Base-by-base conservation (phyloP, 2,113 vertebrate species). In the Stigmatopora argus region DNA sequence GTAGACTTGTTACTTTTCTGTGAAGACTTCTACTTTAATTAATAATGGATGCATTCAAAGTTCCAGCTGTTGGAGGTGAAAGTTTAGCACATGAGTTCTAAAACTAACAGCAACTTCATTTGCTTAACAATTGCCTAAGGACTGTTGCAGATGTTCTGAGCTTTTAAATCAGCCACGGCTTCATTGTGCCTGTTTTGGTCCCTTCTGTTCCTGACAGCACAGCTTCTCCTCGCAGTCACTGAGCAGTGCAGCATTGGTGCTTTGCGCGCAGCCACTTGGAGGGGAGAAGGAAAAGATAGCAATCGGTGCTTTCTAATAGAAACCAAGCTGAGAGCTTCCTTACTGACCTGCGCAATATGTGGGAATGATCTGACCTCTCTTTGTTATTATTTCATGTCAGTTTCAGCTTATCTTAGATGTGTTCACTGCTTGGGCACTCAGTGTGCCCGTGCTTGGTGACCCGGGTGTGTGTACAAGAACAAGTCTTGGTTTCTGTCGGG, bases 91-190 rank as follows among this genome's bases (percentile, higher is more conserved):
- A 6, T 6, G 41, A 45, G 59, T 13, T 38, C 38, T 45, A 45
- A 61, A 35, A 61, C 41, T 61, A 41, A 44, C n/a, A 15, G 15
- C 52, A 57, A 59, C 68, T 13, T 63, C 64, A 56, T 48, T 66
- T 78, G 7, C 64, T 68, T 70, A 61, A 61, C 59, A 61, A 61
- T 45, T 38, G 59, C 82, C 83, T 53, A 74, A 77, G 82, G 71
- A 75, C 74, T 23, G 38, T 66, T 77, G 66, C 85, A 86, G 86
- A 88, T 88, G 87, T 89, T 89, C 74, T 75, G 65, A 72, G 82
- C 72, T 52, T 62, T 5, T 69, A 86, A 79, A 86, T 84, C 82
- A 85, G 80, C 78, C 77, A 82, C 79, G 74, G 75, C 74, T 82
- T 80, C 67, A 70, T 78, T 82, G 74, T 74, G 59, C 68, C 67